Base-by-base conservation (phyloP, 2,888 invertebrate genomes). In the Zaprionus bogoriensis region DNA sequence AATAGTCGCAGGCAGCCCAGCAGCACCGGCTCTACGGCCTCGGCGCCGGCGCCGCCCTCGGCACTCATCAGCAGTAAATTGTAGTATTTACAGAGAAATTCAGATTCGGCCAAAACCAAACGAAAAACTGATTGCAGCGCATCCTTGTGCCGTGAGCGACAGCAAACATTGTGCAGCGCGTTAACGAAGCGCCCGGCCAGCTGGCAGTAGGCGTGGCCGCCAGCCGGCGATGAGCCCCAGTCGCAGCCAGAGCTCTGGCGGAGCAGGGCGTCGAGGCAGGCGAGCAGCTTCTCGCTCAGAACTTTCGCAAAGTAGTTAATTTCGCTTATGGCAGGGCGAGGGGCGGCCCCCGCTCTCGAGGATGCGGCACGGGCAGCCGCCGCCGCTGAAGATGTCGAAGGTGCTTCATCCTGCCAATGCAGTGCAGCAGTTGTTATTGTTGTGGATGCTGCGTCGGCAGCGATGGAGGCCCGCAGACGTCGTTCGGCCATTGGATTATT, bases 301-400 rank as follows among this genome's bases (percentile, higher is more conserved):
- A 90, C 89, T 86, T 89, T 89, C 59, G 89, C 89, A 76, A 91
- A 90, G 87, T 89, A 90, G 88, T 90, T 89, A 79, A 90, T 90
- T 88, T 90, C 90, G 67, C 87, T 89, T 60, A 88, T 77, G 60
- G 67, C 36, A 65, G 65, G 69, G 42, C 68, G 62, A 17, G 32
- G 27, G 36, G 52, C 55, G n/a, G 25, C n/a, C 5, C 47, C 28
- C 14, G 77, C 64, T 36, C 32, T 36, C 7, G 32, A 36, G 17
- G 17, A 36, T 4, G 70, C 62, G 17, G 77, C 74, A 39, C 84
- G 67, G 42, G 80, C 65, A 6, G 71, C 74, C 14, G 64, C 46
- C 28, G 70, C 51, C 28, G 82, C 71, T 27, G 77, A 79, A 70
- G 87, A 88, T 65, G 89, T 88, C 77, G 89, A 89, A 62, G 88